Percentiles rank a stretch among this genome's conserved stretches.
Conservation (phyloP, 2,113 vertebrate genomes). For the Myodes glareolus region DNA sequence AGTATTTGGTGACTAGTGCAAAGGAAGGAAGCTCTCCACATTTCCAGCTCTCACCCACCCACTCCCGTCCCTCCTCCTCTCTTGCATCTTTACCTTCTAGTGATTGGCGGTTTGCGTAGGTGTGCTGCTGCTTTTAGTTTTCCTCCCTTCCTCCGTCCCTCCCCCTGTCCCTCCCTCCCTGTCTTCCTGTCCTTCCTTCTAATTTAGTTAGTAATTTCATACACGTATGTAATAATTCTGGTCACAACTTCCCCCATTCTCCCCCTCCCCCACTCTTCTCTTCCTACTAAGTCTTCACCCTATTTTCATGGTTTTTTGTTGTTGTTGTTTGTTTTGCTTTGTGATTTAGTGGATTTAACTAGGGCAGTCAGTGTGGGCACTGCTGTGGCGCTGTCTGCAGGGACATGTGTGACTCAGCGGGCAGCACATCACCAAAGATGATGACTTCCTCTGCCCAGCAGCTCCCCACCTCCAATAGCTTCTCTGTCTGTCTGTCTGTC, state of each 20-base stretch:
- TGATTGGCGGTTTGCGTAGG: not conserved
- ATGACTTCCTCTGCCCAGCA: not conserved
- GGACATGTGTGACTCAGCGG: not conserved
- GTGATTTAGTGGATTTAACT: not conserved
- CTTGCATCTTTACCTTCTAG: not conserved
- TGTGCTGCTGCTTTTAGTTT: slow-evolving; percentile 24
- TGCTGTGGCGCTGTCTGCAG: not conserved
- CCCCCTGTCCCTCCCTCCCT: not conserved
- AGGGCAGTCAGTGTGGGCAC: not conserved
- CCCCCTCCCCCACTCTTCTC: not conserved
- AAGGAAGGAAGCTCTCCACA: not conserved
- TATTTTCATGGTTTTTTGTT: not conserved
- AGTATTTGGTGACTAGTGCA: not conserved
- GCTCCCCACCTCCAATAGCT: not conserved
- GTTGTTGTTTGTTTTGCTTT: not conserved
- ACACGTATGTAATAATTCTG: not conserved
- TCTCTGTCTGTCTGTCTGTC: too few relatives aligned
- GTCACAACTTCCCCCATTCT: not conserved
- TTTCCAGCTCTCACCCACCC: not conserved
- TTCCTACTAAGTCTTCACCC: not conserved
- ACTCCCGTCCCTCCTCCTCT: not conserved
- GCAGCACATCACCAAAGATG: not conserved
- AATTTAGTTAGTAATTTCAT: not conserved
- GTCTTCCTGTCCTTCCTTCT: not conserved
- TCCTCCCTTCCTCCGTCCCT: not conserved